phyloP scores from a whole-genome alignment of 2,888 invertebrate species.

The Steromphala cineraria region DNA sequence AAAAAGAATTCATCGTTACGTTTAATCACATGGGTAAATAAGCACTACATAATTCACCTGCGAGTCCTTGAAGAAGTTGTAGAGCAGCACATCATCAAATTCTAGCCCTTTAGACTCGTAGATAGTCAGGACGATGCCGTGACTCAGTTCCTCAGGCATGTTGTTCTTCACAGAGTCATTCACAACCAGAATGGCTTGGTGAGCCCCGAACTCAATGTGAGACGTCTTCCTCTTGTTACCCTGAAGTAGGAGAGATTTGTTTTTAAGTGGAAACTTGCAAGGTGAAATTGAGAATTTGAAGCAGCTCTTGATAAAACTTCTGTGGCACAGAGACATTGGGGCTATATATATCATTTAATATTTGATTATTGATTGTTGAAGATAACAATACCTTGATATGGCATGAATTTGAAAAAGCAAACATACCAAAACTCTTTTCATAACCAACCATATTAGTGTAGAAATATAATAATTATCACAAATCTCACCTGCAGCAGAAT shows the following conservation, averaged over 20 bases:
- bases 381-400: too few species aligned
- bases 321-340: too few species aligned
- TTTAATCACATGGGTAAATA: background rate
- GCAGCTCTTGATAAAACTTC: background rate
- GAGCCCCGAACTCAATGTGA: constrained; percentile 48
- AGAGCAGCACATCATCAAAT: constrained; percentile 70
- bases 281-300: too few species aligned
- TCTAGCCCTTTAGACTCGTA: constrained; percentile 71
- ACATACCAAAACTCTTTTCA: too few species aligned
- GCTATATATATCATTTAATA: too few species aligned
- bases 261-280: background rate
- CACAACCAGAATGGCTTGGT: constrained; percentile 63
- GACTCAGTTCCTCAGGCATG: constrained; percentile 61
- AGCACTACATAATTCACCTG: constrained; percentile 47
- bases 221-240: background rate
- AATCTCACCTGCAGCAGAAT: constrained; percentile 27
- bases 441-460: too few species aligned
- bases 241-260: too few species aligned
- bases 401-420: too few species aligned
- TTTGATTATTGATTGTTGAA: too few species aligned
- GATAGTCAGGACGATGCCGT: constrained; percentile 67
- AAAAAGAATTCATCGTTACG: too few species aligned
- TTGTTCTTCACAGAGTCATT: constrained; percentile 61
- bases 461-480: too few species aligned
- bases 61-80: constrained; percentile 72